Base-by-base conservation (phyloP, 2,113 vertebrate genomes). In the Nycticryphes semicollaris region DNA sequence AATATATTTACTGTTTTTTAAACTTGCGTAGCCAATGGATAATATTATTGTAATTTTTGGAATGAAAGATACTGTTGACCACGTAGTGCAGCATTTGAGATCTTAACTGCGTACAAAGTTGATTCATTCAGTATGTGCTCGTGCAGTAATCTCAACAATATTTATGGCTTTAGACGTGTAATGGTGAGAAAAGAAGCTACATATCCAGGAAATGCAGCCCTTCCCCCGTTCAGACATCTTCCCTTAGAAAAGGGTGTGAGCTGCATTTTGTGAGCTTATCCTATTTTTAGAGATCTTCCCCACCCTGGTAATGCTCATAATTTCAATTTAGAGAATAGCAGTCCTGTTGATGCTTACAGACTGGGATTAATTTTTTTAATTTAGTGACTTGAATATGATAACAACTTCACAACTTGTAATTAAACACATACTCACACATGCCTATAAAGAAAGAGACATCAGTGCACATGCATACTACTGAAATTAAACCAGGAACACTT, bases 401-500 rank as follows among this genome's bases (percentile, higher is more conserved):
- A 97, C 95, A 94, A 94, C 89, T 96, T 96, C 91, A 87, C 96
- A 94, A 96, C 89, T 94, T 96, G 95, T 96, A 95, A 95, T 95
- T 92, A 95, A 94, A 91, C 53, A 35, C 78, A 77, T 47, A 59
- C 35, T 87, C 50, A 31, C 51, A 51, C 39, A 85, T 31, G 53
- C 31, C 23, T 73, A 33, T 72, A 53, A 69, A 91, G 86, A 84
- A 91, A 82, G 57, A 89, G 87, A 85, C 14, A 0, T 57, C 89
- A 87, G 70, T 39, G 54, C 77, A 76, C 67, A 91, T 70, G 74
- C 87, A 89, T 57, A 62, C n/a, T 79, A 82, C 48, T 20, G n/a
- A 76, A 91, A 87, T 77, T 79, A 96, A 96, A 85, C 12, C 54
- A 85, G 54, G 33, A 94, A 67, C 47, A 69, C 54, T 84, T 92